phyloP scores from a whole-genome alignment of 2,113 vertebrate species.

The Cnemophilus loriae region DNA sequence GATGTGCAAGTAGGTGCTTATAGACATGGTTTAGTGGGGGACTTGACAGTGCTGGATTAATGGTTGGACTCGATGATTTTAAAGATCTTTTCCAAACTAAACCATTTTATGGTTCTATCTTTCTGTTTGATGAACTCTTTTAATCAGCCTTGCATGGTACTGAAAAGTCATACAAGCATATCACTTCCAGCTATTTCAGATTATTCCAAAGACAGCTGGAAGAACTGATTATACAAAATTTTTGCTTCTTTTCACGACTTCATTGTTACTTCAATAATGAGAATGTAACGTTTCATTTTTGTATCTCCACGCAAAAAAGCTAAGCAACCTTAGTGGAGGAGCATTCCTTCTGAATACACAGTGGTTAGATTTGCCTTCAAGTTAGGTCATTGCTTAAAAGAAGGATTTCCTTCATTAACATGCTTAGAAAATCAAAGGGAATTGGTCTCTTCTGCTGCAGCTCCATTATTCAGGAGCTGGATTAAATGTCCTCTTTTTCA shows the following conservation, averaged over 20 bases:
- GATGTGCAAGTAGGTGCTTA: too few species aligned
- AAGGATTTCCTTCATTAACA: not conserved
- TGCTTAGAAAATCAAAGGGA: not conserved
- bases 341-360: not conserved
- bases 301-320: not conserved
- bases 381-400: not conserved
- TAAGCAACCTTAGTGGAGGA: not conserved
- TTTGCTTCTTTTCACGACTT: not conserved
- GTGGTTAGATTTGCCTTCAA: not conserved
- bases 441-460: not conserved
- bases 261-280: not conserved
- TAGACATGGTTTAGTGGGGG: not conserved
- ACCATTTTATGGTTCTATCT: not conserved
- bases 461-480: not conserved
- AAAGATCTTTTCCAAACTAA: not conserved
- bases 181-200: not conserved
- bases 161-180: not conserved
- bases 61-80: not conserved
- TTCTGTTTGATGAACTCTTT: not conserved
- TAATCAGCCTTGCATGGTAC: not conserved
- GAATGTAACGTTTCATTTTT: not conserved
- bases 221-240: not conserved
- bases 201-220: not conserved
- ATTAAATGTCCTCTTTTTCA: not conserved
- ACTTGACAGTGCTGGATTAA: not conserved